Percentiles rank a stretch among this genome's conserved stretches.
Conservation (phyloP, 1,140 invertebrate species). For the Neotoxoptera formosana region DNA sequence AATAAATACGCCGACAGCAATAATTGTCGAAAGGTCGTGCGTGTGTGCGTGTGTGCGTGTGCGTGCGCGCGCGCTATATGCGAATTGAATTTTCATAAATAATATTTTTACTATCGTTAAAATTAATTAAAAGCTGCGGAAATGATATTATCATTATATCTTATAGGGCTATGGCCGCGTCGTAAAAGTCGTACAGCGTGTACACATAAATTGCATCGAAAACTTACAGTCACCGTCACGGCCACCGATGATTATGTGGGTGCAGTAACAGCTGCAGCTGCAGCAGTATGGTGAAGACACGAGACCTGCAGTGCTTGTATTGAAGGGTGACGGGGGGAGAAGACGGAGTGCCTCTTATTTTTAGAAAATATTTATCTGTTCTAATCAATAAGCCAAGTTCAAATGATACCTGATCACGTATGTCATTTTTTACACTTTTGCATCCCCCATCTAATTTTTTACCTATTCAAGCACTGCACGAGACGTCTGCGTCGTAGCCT, state of each 20-base stretch:
- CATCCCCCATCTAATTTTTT: no score
- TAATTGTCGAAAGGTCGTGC: background rate
- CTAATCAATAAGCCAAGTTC: no score
- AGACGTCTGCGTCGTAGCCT: no score
- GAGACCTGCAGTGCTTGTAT: no score
- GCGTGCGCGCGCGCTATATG: background rate
- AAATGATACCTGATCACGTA: no score
- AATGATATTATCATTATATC: background rate
- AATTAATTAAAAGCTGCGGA: constrained; percentile 15
- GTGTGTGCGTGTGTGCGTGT: background rate
- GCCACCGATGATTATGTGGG: background rate
- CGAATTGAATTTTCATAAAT: constrained; percentile 31
- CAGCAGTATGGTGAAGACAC: background rate
- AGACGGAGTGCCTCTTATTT: no score
- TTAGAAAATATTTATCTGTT: no score
- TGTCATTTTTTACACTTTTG: no score
- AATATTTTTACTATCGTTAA: background rate
- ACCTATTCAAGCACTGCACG: no score
- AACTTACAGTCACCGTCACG: background rate
- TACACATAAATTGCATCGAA: background rate
- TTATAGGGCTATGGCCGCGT: background rate
- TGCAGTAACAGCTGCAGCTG: background rate
- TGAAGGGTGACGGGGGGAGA: no score
- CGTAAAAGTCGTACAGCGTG: background rate
- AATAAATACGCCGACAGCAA: background rate